Base-by-base conservation (phyloP, 2,888 invertebrate species). In the Bursaphelenchus okinawaensis region DNA sequence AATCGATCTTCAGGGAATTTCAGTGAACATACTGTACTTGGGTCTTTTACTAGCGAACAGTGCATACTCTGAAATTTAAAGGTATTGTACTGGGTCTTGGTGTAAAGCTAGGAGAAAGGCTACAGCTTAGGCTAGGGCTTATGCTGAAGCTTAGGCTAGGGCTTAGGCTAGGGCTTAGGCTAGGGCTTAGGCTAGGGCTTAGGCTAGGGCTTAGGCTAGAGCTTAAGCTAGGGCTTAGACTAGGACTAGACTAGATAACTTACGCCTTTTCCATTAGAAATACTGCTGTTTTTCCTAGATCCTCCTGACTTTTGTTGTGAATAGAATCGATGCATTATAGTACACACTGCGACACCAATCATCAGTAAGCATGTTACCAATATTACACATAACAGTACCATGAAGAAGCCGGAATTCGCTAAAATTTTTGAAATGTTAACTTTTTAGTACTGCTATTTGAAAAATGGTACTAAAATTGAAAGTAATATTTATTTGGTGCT, bases 351-450 rank as follows among this genome's bases (percentile, higher is more conserved):
- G 22, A 68, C 58, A n/a, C 29, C 58, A 50, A 68, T 50, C 64
- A 68, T 71, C 12, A 68, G 40, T 19, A 68, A 52, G 23, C 68
- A 68, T 20, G 68, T 68, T 28, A 55, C 66, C 26, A 68, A 52
- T 19, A 68, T 68, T 51, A 68, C 56, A 26, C 68, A 68, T 7
- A 68, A 31, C 20, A 68, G 27, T 3, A 68, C 24, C 4, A 70
- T 22, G 12, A 55, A 66, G 27, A 68, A 71, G 27, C 58, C 65
- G 58, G 55, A 23, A 19, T 29, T 63, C 1, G 16, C 62, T 62
- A 7, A 63, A 62, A 63, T 23, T 1, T 28, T 28, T 27, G 1
- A 26, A 26, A 26, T 56, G 9, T 54, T 54, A 54, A 19, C 8
- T 54, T 8, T n/a, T n/a, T n/a, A n/a, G n/a, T n/a, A n/a, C n/a